Evolutionary conservation across 2,113 vertebrate species (phyloP).

Genomic region (Thalassarche chlororhynchos): DNA sequence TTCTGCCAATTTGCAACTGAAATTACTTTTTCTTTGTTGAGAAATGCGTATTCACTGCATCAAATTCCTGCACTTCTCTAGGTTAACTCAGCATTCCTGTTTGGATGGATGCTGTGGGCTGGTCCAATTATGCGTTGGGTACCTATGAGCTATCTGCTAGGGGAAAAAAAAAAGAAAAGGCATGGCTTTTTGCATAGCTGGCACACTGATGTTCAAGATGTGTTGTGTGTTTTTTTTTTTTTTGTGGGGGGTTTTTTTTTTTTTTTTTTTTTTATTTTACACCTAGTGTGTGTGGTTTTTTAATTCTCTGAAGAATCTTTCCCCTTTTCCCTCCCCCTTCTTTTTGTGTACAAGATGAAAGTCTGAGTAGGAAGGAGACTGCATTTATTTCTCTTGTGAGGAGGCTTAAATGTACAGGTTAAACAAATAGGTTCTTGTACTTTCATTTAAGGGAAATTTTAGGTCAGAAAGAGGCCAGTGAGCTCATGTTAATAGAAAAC

Average conservation of each 20-base stretch:
- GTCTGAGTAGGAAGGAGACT: background rate
- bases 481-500: slow-evolving; percentile 10
- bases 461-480: background rate
- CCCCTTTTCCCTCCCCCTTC: background rate
- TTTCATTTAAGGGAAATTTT: background rate
- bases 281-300: rapidly evolving
- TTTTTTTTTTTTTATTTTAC: background rate
- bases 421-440: slow-evolving; percentile 23
- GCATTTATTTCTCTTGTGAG: background rate
- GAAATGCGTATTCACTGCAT: background rate
- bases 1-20: background rate
- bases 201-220: background rate
- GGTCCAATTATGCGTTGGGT: background rate
- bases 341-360: background rate
- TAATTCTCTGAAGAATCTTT: background rate
- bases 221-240: background rate
- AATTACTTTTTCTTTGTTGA: background rate
- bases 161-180: background rate
- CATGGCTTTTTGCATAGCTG: background rate
- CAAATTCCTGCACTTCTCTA: background rate
- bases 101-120: background rate
- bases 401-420: background rate
- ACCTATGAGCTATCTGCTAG: background rate
- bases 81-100: background rate
- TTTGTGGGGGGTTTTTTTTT: background rate